Base-by-base conservation (phyloP, 2,888 invertebrate genomes). In the Actias luna region DNA sequence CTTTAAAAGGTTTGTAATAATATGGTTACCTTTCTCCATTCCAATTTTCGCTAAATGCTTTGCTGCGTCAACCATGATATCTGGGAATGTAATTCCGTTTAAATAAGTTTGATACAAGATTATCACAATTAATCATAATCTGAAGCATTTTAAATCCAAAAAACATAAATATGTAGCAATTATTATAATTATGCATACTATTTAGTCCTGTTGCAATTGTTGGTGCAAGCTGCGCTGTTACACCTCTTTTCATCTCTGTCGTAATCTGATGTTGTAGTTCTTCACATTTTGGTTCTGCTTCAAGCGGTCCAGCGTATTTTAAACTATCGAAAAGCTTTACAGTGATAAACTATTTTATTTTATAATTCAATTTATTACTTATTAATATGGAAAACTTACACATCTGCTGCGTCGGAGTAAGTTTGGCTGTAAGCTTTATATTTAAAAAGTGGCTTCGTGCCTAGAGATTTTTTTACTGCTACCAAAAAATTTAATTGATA, bases 1-100 rank as follows among this genome's bases (percentile, higher is more conserved):
- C 18, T 18, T 60, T 50, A 1, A 27, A 4, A 29, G 65, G 33
- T n/a, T 25, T 22, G 5, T 29, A 29, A n/a, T 33, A 55, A 42
- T 39, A 55, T 60, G 39, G 35, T 63, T 74, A 84, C 88, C 87
- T 82, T 83, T 88, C 61, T 77, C 79, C 3, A 65, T 65, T 63
- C 85, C 89, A 39, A 72, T 29, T 68, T 79, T 83, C 10, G 87
- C 87, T 58, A 89, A 78, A 75, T 85, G 84, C 39, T 77, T 77
- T 0, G 87, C 71, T 18, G 85, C 88, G 5, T 79, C 77, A 1
- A 65, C 66, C 70, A 87, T 82, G 2, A 80, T 76, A 14, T 64
- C 89, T 88, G 67, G 62, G 75, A 77, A 61, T 58, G 42, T 60
- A 22, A 46, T 39, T 18, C n/a, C 1, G 16, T 59, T 42, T 27